Percentiles rank a stretch among this genome's conserved stretches.
Conservation (phyloP, 2,888 invertebrate species). For the Perithous albicinctus region DNA sequence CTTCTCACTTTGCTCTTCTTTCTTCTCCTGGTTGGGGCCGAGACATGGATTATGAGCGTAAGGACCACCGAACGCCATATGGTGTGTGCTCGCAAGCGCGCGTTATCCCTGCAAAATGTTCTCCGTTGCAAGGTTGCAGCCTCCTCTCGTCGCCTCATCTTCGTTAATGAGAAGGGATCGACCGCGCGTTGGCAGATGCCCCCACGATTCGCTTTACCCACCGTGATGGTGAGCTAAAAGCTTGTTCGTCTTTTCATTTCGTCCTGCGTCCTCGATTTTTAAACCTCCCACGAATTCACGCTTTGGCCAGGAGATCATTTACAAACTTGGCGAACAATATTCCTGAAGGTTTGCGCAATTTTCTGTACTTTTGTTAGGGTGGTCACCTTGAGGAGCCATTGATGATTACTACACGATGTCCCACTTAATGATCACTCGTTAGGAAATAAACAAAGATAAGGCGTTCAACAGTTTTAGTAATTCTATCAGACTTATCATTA, state of each 20-base stretch:
- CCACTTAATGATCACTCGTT: background rate
- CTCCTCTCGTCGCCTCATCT: conserved; percentile 70
- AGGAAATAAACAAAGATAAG: background rate
- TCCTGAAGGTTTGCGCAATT: background rate
- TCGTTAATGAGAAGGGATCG: conserved; percentile 72
- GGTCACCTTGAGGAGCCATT: background rate
- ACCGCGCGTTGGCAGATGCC: conserved; percentile 68
- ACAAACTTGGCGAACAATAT: background rate
- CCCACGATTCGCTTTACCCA: conserved; percentile 69
- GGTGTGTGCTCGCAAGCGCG: conserved; percentile 37
- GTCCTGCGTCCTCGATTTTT: conserved; percentile 17
- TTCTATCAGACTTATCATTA: too few relatives aligned
- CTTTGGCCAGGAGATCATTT: background rate
- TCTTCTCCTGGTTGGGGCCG: conserved; percentile 27
- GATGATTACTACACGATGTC: background rate
- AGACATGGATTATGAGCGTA: conserved; percentile 11
- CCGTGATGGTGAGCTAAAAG: conserved; percentile 14
- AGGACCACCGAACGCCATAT: conserved; percentile 59
- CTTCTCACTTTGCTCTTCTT: conserved; percentile 49
- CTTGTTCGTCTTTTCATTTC: conserved; percentile 44
- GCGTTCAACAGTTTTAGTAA: background rate
- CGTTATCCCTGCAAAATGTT: conserved; percentile 30
- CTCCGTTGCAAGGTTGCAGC: conserved; percentile 43
- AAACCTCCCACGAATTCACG: conserved; percentile 28
- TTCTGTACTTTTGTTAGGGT: background rate